A percentile compares a stretch with the other conserved stretches of the same genome.
Evolutionary conservation across 2,797 vertebrate species (phyloP).

Genomic region (Columba guinea): DNA sequence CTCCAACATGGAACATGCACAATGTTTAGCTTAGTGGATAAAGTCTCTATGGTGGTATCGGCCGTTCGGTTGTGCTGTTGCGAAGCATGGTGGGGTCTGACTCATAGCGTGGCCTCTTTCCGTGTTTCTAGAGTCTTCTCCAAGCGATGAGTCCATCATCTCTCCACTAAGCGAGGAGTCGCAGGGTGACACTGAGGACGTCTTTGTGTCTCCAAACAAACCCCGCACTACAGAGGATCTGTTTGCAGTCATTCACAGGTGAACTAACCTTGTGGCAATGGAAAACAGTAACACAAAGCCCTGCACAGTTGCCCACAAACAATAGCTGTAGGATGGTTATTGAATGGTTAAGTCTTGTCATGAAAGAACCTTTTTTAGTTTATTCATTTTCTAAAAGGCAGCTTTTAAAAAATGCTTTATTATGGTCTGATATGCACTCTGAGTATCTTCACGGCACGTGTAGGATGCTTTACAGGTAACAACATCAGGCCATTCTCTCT

Average conservation of each 20-base stretch:
- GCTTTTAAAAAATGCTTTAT: neutral
- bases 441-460: neutral
- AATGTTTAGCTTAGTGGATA: neutral
- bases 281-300: neutral
- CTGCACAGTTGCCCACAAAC: neutral
- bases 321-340: neutral
- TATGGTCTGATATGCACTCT: neutral
- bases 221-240: slow-evolving; percentile 95
- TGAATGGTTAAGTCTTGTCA: neutral
- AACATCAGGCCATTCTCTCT: neutral
- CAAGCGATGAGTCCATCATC: slow-evolving; percentile 77
- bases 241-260: slow-evolving; percentile 98
- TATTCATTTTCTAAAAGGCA: neutral
- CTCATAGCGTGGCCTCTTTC: slow-evolving; percentile 35
- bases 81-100: neutral
- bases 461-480: neutral
- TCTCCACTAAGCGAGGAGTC: slow-evolving; percentile 86
- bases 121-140: slow-evolving; percentile 82
- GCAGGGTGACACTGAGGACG: slow-evolving; percentile 82
- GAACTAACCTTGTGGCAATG: neutral
- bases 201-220: slow-evolving; percentile 90
- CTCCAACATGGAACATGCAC: neutral
- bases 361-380: neutral
- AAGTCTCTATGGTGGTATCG: neutral
- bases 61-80: neutral